phyloP scores from a whole-genome alignment of 2,797 vertebrate genomes.

The Epinephelus coioides region DNA sequence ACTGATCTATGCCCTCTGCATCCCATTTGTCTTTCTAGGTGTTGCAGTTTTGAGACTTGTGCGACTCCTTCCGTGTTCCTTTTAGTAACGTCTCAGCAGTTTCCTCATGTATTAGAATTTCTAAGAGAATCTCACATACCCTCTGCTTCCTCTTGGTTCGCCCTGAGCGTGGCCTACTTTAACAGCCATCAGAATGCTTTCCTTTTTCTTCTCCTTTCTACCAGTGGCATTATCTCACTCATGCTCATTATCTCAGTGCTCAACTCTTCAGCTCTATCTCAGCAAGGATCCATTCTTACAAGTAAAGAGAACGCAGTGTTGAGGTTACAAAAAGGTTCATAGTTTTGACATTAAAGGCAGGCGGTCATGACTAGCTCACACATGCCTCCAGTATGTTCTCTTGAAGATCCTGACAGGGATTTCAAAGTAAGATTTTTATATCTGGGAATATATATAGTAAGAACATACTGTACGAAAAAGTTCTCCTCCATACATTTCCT shows the following conservation, averaged over 20 bases:
- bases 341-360: background rate
- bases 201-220: background rate
- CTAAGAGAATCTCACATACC: background rate
- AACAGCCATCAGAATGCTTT: constrained; percentile 5
- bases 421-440: background rate
- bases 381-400: background rate
- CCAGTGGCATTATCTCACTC: constrained; percentile 10
- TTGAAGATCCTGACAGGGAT: background rate
- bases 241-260: constrained; percentile 32
- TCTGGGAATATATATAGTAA: background rate
- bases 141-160: constrained; percentile 3
- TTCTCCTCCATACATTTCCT: background rate
- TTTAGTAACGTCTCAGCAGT: background rate
- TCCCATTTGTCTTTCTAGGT: background rate
- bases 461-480: background rate
- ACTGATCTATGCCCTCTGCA: background rate
- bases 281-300: background rate
- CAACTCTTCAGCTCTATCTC: constrained; percentile 3
- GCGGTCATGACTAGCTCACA: background rate
- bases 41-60: background rate
- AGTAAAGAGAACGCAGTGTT: background rate
- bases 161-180: background rate
- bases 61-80: background rate
- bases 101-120: background rate
- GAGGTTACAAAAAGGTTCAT: background rate